Base-by-base conservation (phyloP, 2,113 vertebrate genomes). In the Elanus axillaris region DNA sequence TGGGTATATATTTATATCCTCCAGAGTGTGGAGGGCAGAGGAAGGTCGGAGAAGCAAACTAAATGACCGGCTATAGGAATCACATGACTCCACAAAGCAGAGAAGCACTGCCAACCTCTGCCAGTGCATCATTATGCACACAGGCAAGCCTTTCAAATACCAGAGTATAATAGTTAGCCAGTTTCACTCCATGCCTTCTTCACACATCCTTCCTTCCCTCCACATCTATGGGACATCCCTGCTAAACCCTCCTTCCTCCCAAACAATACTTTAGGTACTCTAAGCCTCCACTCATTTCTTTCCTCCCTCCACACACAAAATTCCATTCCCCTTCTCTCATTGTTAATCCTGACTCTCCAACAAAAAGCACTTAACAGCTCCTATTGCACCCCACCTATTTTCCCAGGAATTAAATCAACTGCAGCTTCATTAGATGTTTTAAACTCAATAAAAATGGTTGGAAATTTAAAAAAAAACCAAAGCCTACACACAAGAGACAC, bases 71-170 rank as follows among this genome's bases (percentile, higher is more conserved):
- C 52, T 27, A 52, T 9, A 4, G 0, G 29, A 73, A 86, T 6
- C 0, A 3, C 1, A 4, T 2, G 21, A 53, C 40, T 21, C 38
- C 9, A 4, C 42, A 21, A 73, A 67, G 85, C 8, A 11, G 34
- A 21, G 75, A 38, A 87, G 36, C 34, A 26, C 90, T 43, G 73
- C 18, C 77, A 55, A 40, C 22, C 40, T 63, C 58, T 40, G 45
- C 36, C 66, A 42, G 40, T 10, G 42, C 11, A 5, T 7, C 13
- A 6, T 7, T 19, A 10, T 6, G 31, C 72, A 78, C 36, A 42
- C 25, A 71, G 52, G 3, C 42, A 75, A 79, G 40, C 36, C 45
- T 69, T 60, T 45, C 72, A 83, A 90, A 84, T 16, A 36, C 7
- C 45, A 56, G 5, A 79, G 38, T 29, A 4, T 4, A 47, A 55